A percentile compares a stretch with the other conserved stretches of the same genome.
phyloP scores from a whole-genome alignment of 2,888 invertebrate species.

The Eupithecia centaureata region DNA sequence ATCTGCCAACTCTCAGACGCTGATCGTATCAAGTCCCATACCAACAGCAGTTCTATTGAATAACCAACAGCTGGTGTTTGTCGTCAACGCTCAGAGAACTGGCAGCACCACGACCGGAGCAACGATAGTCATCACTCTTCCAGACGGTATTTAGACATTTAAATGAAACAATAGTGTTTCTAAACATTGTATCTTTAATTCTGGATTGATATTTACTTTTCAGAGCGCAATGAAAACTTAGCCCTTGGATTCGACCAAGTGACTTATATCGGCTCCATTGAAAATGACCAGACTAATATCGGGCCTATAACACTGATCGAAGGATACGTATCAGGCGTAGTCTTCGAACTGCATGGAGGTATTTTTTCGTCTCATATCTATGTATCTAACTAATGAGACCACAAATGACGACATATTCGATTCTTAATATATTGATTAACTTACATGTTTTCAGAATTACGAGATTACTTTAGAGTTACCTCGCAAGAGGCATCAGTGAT shows the following conservation, averaged over 20 bases:
- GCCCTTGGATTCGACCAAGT: constrained; percentile 48
- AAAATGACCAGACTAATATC: constrained; percentile 36
- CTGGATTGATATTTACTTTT: constrained; percentile 14
- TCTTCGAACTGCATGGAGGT: constrained; percentile 49
- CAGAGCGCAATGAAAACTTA: constrained; percentile 37
- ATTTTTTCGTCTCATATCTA: constrained; percentile 16
- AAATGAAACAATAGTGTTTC: background rate
- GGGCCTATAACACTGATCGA: constrained; percentile 46
- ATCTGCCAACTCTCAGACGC: constrained; percentile 32
- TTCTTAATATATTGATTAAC: background rate
- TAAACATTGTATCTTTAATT: background rate
- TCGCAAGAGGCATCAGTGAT: constrained; percentile 22
- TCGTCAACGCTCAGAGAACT: constrained; percentile 27
- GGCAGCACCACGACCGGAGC: constrained; percentile 32
- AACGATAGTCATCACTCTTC: constrained; percentile 34
- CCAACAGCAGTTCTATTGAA: constrained; percentile 45
- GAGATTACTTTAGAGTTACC: constrained; percentile 20
- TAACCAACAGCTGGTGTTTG: constrained; percentile 49
- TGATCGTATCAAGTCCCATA: constrained; percentile 37
- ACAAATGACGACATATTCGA: no score
- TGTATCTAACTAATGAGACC: no score
- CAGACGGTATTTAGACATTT: constrained; percentile 14
- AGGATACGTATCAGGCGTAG: constrained; percentile 47
- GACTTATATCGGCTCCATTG: constrained; percentile 47
- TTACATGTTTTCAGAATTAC: constrained; percentile 22